Base-by-base conservation (phyloP, 1,140 invertebrate genomes). In the Whitmania pigra region DNA sequence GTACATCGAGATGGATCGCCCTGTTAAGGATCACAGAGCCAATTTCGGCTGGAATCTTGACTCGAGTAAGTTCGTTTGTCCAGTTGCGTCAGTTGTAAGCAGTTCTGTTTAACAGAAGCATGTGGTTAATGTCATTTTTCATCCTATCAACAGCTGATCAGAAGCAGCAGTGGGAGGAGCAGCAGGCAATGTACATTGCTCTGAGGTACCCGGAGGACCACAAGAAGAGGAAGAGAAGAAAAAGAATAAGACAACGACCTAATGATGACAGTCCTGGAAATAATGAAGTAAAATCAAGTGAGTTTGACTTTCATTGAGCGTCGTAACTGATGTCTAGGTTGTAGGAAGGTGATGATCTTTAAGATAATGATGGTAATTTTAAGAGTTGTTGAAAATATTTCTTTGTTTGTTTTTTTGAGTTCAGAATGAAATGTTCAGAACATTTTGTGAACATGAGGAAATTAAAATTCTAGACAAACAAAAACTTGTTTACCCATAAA, bases 111-210 rank as follows among this genome's bases (percentile, higher is more conserved):
- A 63, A 2, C 29, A 63, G 29, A 63, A 63, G 18, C 11, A 15
- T 22, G 18, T 63, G 22, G 3, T 63, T 13, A 15, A 63, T 13
- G 7, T 7, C 20, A 63, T 31, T 63, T 25, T 25, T 63, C 13
- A 63, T 63, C 11, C 57, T 25, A n/a, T n/a, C 40, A 6, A 13
- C 5, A 63, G 57, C 57, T n/a, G 57, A 63, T 63, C 57, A 63
- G 36, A 31, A 53, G 25, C 27, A 72, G 17, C 29, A 54, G 27
- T 68, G 55, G 71, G 55, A 72, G 43, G 66, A 72, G 25, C 66
- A 72, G 55, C 66, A 72, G 55, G 66, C 71, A 7, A 72, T 63
- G 66, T 72, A 66, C 71, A 66, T 63, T 68, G 53, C 27, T 67
- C 67, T 72, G 27, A 68, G 67, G n/a, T 69, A 72, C 20, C 57